Base-by-base conservation (phyloP, 2,888 invertebrate species). In the Watsonalla cultraria region DNA sequence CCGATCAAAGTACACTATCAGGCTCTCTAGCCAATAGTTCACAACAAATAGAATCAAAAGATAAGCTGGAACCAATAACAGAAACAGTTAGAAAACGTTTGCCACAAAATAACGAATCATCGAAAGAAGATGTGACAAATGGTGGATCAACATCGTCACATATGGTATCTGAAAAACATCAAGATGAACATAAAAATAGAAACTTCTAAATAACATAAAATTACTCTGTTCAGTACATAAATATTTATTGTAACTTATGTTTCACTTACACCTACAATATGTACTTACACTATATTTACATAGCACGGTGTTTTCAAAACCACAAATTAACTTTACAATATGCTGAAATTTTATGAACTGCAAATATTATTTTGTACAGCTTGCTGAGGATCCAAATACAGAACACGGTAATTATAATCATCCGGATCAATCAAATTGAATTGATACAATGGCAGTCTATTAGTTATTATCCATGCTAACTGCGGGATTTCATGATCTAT, bases 381-480 rank as follows among this genome's bases (percentile, higher is more conserved):
- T 55, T 92, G 91, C 37, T 89, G 91, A 4, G 93, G 92, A 69
- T 92, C 92, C 13, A 95, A 93, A 59, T 92, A 93, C 78, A 96
- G 91, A 37, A 96, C 92, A 51, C 96, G 91, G 77, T 94, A 96
- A 80, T 96, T 96, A 39, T 93, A 91, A 54, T 94, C 93, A 55
- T 92, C 84, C 45, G 92, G 92, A 68, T 96, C 90, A 56, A 96
- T 86, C 48, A 92, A 86, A 57, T 93, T 92, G 65, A 95, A 96
- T 51, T 96, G 90, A 82, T 94, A 96, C 82, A 94, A 92, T 2
- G 96, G 96, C 56, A 96, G 78, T 55, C 92, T 92, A 76, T 96
- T 96, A 4, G 95, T 94, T 62, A 96, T 91, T 8, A 96, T 90
- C 96, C 96, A 96, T 5, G 94, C 91, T 58, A 92, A 92, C 75